Evolutionary conservation across 1,140 invertebrate genomes (phyloP).

Genomic region (Drosophila pseudoananassae): DNA sequence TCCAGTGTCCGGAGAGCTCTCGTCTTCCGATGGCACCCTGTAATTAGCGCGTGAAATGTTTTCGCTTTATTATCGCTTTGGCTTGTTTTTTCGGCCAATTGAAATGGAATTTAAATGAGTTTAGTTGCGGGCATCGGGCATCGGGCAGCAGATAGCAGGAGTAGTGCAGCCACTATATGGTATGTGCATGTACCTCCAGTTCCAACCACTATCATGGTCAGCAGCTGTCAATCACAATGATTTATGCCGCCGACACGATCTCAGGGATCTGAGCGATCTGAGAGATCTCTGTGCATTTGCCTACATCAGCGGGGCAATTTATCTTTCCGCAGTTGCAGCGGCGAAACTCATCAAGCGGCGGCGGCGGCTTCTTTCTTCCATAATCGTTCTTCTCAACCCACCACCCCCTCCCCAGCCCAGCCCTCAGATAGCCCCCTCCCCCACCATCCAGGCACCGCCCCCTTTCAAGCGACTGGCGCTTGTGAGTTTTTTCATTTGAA

Average conservation of each 20-base stretch:
- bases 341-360: conserved; percentile 69
- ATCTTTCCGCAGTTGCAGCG: conserved; percentile 81
- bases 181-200: conserved; percentile 26
- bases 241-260: conserved; percentile 68
- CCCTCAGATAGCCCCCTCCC: background rate
- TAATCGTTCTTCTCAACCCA: conserved; percentile 53
- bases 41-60: conserved; percentile 76
- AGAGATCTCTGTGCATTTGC: conserved; percentile 67
- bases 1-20: conserved; percentile 27
- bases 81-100: conserved; percentile 72
- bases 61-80: conserved; percentile 40
- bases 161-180: background rate
- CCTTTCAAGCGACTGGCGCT: conserved; percentile 47
- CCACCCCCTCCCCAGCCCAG: conserved; percentile 16
- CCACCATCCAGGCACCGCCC: conserved; percentile 17
- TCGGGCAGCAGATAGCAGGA: conserved; percentile 24
- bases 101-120: conserved; percentile 81
- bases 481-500: conserved; percentile 74
- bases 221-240: conserved; percentile 83
- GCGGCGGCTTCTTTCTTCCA: conserved; percentile 77
- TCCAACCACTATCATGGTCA: conserved; percentile 45
- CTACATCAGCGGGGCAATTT: conserved; percentile 79
- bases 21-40: conserved; percentile 62
- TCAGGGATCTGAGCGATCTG: conserved; percentile 15
- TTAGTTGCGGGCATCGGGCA: conserved; percentile 76